Evolutionary conservation across 2,888 invertebrate species (phyloP), one percentile per base, ranked within the genome.

Genomic region (Ditula angustiorana): DNA sequence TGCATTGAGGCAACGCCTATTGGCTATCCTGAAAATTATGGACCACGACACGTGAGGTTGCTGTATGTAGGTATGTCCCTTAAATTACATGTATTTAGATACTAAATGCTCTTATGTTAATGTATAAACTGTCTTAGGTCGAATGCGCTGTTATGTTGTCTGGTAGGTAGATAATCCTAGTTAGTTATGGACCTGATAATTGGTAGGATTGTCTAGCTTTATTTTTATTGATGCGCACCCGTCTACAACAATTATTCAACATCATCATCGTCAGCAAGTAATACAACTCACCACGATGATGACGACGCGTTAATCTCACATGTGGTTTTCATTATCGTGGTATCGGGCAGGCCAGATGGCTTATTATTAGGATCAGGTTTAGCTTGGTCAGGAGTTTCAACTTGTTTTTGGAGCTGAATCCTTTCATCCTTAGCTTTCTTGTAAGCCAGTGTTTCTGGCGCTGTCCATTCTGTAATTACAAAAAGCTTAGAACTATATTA

Each of bases 361-460:
- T 56, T 24, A 19, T 50, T n/a, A 16, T 13, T 13, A 7, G 41
- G 16, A 8, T 50, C 77, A 35, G 78, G 79, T 0, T 80, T 78
- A 16, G 66, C 16, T 19, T 10, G 50, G 2, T 76, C 79, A 13
- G 65, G 16, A 7, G 52, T 67, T 47, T 83, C 81, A 19, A 77
- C 60, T 62, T 81, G 78, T 67, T 78, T 85, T 62, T 74, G 72
- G 28, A 81, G 75, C 23, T 77, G 74, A 33, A 60, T 62, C 71
- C 72, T 87, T 72, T 90, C 90, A 19, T 90, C 90, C 13, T 78
- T 78, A 7, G 92, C 92, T 66, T 89, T 91, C 71, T 82, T 87
- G 57, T 71, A 87, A 11, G 92, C 92, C 35, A 74, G 30, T 3
- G 82, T 79, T 76, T 92, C 92, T 75, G 91, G 91, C 11, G 86